Percentiles rank a stretch among this genome's conserved stretches.
These are phyloP conservation scores for Noctilio leporinus DNA, from an alignment of 2,113 vertebrate genomes.

Conservation along the genomic window DNA sequence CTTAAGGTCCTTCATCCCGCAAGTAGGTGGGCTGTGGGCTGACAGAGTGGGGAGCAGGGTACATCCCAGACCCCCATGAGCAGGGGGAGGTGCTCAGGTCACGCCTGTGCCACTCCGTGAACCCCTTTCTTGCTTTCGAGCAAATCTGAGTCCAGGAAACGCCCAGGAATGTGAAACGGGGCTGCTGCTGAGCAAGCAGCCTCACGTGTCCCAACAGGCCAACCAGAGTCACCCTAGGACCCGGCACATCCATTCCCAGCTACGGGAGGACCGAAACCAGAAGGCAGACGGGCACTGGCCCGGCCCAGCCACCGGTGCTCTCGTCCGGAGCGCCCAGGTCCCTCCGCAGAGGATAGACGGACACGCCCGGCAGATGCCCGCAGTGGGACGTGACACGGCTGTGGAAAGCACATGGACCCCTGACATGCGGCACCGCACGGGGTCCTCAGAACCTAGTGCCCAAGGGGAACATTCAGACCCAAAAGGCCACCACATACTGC, in stretches of 20 bases:
- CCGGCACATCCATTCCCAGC: fast-evolving
- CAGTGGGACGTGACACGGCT: fast-evolving
- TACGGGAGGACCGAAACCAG: fast-evolving
- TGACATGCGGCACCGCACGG: fast-evolving
- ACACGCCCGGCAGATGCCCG: fast-evolving
- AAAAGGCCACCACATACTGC: fast-evolving
- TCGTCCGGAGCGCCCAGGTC: no score
- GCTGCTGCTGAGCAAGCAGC: fast-evolving
- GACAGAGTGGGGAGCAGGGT: neutral
- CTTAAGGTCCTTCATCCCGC: fast-evolving
- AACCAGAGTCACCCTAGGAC: fast-evolving
- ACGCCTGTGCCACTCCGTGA: neutral
- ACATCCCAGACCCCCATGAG: neutral
- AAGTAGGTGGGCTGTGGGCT: neutral
- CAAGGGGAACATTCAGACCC: fast-evolving
- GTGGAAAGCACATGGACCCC: fast-evolving
- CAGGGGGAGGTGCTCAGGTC: neutral
- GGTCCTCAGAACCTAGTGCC: fast-evolving
- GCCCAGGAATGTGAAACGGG: fast-evolving
- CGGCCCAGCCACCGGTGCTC: no score
- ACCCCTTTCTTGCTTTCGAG: fast-evolving
- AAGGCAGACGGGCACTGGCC: fast-evolving
- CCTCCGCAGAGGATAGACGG: fast-evolving
- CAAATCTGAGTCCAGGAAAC: neutral
- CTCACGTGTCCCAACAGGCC: fast-evolving